Conservation (phyloP, 2,888 invertebrate species). For the Erebia aethiops region DNA sequence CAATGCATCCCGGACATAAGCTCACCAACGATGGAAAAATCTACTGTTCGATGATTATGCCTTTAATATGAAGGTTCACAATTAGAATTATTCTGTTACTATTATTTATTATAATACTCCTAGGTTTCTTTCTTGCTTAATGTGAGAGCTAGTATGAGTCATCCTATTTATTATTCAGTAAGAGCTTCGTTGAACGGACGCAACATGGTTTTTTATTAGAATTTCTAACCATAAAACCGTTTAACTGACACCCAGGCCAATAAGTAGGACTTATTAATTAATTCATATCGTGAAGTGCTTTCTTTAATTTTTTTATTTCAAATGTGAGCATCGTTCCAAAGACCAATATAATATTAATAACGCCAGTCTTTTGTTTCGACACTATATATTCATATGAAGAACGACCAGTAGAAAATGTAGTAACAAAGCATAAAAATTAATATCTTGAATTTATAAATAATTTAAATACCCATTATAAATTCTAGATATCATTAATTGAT, state of each 20-base stretch:
- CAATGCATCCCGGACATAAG: no score
- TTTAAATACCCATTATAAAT: no score
- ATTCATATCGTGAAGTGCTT: no score
- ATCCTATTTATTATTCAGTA: conserved; percentile 54
- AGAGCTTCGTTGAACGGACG: conserved; percentile 47
- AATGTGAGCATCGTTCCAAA: no score
- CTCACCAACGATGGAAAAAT: no score
- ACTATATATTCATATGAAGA: background rate
- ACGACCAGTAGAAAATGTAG: background rate
- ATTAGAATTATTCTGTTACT: no score
- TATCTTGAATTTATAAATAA: background rate
- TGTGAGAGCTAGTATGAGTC: conserved; percentile 49
- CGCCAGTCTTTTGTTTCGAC: background rate
- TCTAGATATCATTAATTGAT: no score
- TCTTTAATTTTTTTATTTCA: no score
- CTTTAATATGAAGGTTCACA: no score
- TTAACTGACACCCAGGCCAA: background rate
- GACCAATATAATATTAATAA: no score
- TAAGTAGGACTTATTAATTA: background rate
- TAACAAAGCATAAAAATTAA: background rate
- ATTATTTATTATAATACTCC: no score
- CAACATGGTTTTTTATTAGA: conserved; percentile 29
- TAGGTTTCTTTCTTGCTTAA: conserved; percentile 1
- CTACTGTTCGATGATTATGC: no score
- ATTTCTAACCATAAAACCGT: background rate